A percentile compares a stretch with the other conserved stretches of the same genome.
phyloP scores from a whole-genome alignment of 1,140 invertebrate genomes.

The Drosophila repleta region DNA sequence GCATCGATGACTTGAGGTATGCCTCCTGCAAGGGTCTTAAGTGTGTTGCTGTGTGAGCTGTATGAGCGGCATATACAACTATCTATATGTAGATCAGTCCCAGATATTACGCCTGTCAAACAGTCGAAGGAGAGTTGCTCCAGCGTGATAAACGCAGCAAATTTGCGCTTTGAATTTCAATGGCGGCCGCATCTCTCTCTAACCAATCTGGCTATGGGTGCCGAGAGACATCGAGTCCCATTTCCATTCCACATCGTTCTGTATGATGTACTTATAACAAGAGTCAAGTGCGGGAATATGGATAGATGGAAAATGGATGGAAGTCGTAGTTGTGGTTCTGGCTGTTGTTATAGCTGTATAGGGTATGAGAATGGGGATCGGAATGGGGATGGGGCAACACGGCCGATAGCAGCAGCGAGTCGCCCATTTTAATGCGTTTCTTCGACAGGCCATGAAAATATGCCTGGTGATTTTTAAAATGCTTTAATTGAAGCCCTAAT shows the following conservation, averaged over 20 bases:
- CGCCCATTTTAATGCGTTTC: conserved; percentile 80
- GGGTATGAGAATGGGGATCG: conserved; percentile 1
- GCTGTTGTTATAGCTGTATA: too few relatives aligned
- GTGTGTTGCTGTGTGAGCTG: conserved; percentile 66
- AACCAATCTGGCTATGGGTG: conserved; percentile 53
- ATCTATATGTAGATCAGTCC: conserved; percentile 13
- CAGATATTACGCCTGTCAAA: conserved; percentile 42
- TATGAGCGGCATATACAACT: conserved; percentile 63
- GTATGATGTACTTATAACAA: conserved; percentile 72
- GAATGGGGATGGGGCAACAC: neutral
- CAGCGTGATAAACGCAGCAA: conserved; percentile 75
- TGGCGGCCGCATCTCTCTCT: conserved; percentile 47
- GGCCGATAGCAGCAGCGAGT: conserved; percentile 48
- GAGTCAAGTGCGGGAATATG: conserved; percentile 65
- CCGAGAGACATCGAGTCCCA: conserved; percentile 48
- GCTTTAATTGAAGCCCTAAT: conserved; percentile 72
- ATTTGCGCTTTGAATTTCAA: conserved; percentile 82
- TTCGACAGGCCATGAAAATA: conserved; percentile 79
- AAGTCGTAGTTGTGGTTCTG: neutral
- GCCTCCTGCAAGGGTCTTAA: neutral
- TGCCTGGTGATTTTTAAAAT: conserved; percentile 75
- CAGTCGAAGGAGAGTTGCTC: conserved; percentile 24
- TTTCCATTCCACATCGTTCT: conserved; percentile 48
- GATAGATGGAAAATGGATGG: conserved; percentile 7
- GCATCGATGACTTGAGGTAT: neutral